These are phyloP conservation scores for Nycticorax nycticorax DNA, from an alignment of 2,113 vertebrate genomes.

Conservation along the genomic window DNA sequence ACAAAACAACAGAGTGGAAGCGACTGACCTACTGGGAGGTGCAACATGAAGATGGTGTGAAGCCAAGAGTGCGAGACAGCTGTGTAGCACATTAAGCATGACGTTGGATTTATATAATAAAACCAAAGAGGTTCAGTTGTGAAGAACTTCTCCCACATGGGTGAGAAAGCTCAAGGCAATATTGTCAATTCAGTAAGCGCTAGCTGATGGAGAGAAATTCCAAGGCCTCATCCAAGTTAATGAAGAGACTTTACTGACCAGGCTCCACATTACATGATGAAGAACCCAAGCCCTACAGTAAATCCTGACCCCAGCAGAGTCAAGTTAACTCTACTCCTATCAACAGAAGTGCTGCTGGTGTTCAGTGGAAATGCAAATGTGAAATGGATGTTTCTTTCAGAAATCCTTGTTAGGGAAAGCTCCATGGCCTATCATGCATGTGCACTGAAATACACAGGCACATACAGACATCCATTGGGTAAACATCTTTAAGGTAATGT, in stretches of 20 bases:
- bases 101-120: not conserved
- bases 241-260: not conserved
- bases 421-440: not conserved
- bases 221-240: not conserved
- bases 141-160: not conserved
- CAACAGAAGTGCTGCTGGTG: not conserved
- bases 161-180: not conserved
- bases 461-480: not conserved
- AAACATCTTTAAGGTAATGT: not conserved
- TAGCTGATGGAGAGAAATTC: not conserved
- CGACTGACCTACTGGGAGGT: not conserved
- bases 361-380: not conserved
- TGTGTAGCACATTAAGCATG: not conserved
- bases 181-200: not conserved
- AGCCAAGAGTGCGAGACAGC: not conserved
- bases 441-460: not conserved
- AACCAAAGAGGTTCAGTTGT: not conserved
- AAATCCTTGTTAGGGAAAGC: not conserved
- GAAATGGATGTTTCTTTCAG: not conserved
- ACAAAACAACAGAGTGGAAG: not conserved
- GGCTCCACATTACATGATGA: not conserved
- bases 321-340: not conserved
- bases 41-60: not conserved
- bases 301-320: not conserved
- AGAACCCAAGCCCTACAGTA: not conserved